These are phyloP conservation scores for Gisinianus flammeolus DNA, from an alignment of 2,888 invertebrate genomes.

Conservation along the genomic window DNA sequence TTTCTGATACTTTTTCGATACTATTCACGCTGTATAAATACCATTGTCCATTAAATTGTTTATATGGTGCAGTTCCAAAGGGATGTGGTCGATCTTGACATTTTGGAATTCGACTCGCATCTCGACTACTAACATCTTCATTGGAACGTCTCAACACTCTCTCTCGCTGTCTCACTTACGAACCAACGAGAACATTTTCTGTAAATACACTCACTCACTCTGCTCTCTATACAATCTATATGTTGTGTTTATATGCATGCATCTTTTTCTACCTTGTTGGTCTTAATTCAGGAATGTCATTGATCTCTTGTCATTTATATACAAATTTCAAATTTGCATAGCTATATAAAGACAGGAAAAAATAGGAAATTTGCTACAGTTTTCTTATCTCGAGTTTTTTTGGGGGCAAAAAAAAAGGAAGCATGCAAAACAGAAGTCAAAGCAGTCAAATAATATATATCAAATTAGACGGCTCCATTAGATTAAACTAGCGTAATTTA, in stretches of 20 bases:
- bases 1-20: conserved; percentile 17
- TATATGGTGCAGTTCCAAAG: conserved; percentile 27
- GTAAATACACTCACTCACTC: not conserved
- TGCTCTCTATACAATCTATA: not conserved
- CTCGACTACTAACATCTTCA: conserved; percentile 43
- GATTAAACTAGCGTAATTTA: conserved; percentile 33
- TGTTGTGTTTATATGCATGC: not conserved
- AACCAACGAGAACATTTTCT: too few species aligned
- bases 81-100: conserved; percentile 55
- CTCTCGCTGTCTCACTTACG: too few species aligned
- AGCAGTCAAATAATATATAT: conserved; percentile 30
- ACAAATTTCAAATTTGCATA: conserved; percentile 8
- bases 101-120: conserved; percentile 46
- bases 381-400: not conserved
- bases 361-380: not conserved
- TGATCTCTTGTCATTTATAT: conserved; percentile 44
- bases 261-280: not conserved
- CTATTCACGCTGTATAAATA: conserved; percentile 28
- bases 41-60: conserved; percentile 25
- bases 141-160: conserved; percentile 17
- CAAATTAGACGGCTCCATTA: conserved; percentile 37
- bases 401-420: not conserved
- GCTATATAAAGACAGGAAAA: not conserved
- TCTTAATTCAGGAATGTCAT: conserved; percentile 46
- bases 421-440: conserved; percentile 28